Base-by-base conservation (phyloP, 2,797 vertebrate species). In the Fringilla coelebs region DNA sequence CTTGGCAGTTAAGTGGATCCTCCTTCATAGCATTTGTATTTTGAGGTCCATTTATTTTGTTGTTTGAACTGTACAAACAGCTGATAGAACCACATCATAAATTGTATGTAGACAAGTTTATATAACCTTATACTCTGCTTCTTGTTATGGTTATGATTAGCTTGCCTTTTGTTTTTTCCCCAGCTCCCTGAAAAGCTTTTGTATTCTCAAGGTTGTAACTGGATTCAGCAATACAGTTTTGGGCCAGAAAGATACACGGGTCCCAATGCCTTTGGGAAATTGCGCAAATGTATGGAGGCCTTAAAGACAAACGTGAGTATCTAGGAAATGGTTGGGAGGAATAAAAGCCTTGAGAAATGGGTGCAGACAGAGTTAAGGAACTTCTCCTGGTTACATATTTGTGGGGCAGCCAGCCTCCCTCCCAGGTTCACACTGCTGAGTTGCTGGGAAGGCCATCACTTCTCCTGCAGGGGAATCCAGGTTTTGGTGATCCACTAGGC, bases 121-220 rank as follows among this genome's bases (percentile, higher is more conserved):
- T 86, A 21, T 55, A 88, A 88, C 24, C 75, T 82, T 43, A 49
- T 54, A 21, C 51, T 89, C 65, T 75, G 6, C 40, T 94, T 91
- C 54, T 91, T 88, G 40, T 73, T 88, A 76, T 58, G 81, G 25
- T 49, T 76, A 58, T 89, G 66, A 90, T 76, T 89, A 72, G 31
- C 7, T 61, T 66, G 46, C 9, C 41, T 70, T 72, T 48, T 76
- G 10, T 10, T 58, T 76, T 43, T 43, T 46, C 62, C 73, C 45
- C 95, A 98, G 98, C 97, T 98, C 88, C 98, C 98, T 73, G 98
- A 98, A 95, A 98, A 98, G 68, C 97, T 98, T 68, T 96, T 98
- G 17, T 98, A 98, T 97, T 98, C 98, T 65, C 98, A 98, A 98
- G 98, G 98, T 38, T 98, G 98, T 87, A 98, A 98, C 96, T 98